Conservation (phyloP, 2,888 invertebrate species). For the Amorpha juglandis region DNA sequence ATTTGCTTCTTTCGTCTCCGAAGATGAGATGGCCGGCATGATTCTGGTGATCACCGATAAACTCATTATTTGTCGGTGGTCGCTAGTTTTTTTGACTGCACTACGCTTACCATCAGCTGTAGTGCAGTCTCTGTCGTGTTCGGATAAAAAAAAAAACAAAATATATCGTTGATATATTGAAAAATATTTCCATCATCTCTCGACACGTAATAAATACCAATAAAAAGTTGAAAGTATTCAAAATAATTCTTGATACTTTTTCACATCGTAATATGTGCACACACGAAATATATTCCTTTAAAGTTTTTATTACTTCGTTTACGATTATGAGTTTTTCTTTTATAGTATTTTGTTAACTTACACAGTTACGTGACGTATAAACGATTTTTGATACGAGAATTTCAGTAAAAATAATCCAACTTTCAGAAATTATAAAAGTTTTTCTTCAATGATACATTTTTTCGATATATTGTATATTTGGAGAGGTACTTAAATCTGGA, state of each 20-base stretch:
- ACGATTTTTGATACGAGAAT: neutral
- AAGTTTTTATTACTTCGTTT: neutral
- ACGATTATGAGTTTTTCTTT: slow-evolving; percentile 2
- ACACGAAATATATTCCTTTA: slow-evolving; percentile 3
- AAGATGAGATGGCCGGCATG: too few species aligned
- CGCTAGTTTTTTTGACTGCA: too few species aligned
- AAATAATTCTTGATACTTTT: slow-evolving; percentile 1
- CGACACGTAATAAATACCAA: neutral
- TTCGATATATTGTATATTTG: too few species aligned
- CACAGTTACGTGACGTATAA: neutral
- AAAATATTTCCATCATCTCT: neutral
- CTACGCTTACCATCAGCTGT: too few species aligned
- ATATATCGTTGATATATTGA: too few species aligned
- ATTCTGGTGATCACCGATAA: too few species aligned
- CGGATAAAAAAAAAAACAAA: too few species aligned
- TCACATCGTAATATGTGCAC: neutral
- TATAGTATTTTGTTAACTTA: neutral
- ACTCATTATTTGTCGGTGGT: too few species aligned
- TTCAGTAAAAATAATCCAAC: neutral
- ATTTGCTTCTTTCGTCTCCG: too few species aligned
- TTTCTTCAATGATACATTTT: too few species aligned
- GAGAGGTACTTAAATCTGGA: too few species aligned
- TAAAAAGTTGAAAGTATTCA: neutral
- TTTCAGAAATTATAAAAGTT: neutral
- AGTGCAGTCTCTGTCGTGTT: too few species aligned